A percentile compares a stretch with the other conserved stretches of the same genome.
Conservation (phyloP, 1,140 invertebrate species). For the Conus betulinus region DNA sequence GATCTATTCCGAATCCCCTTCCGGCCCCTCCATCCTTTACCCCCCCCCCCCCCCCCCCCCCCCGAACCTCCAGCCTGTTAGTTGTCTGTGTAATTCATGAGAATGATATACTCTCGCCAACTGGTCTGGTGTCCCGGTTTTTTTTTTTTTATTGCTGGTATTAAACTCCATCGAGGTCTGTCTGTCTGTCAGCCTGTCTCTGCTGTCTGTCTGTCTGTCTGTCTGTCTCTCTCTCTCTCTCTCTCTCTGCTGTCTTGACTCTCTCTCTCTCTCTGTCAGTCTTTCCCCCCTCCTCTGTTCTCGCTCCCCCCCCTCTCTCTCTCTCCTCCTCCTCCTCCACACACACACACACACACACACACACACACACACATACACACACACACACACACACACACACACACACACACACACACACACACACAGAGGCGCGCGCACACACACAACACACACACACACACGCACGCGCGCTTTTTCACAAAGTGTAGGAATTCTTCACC, state of each 20-base stretch:
- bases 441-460: constrained; percentile 11
- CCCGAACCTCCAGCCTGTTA: too few species aligned
- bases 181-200: background rate
- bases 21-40: too few species aligned
- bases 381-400: constrained; percentile 13
- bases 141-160: too few species aligned
- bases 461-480: background rate
- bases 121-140: too few species aligned
- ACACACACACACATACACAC: constrained; percentile 1
- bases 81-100: too few species aligned
- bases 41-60: too few species aligned
- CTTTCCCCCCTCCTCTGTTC: too few species aligned
- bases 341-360: background rate
- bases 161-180: too few species aligned
- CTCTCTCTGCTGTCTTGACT: background rate
- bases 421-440: background rate
- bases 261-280: background rate
- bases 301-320: background rate
- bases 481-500: too few species aligned
- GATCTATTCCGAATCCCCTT: too few species aligned
- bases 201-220: background rate
- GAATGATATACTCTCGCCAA: too few species aligned
- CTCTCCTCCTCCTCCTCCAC: background rate
- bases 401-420: constrained; percentile 16
- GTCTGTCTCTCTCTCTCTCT: background rate